Evolutionary conservation across 2,888 invertebrate genomes (phyloP), one percentile per base, ranked within the genome.

Genomic region (Lordiphosa andalusiaca): DNA sequence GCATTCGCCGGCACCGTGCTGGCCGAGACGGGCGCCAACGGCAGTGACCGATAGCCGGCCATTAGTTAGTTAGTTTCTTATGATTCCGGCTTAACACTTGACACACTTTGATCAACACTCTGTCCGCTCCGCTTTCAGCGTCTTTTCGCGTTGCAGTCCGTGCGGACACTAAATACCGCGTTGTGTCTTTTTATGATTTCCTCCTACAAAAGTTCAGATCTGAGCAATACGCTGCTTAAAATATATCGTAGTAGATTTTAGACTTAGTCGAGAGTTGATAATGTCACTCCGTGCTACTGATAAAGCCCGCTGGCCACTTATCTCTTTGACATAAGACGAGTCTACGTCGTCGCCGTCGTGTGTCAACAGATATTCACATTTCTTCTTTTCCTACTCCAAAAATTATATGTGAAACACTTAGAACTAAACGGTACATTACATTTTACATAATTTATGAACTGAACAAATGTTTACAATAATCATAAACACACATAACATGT

Each of bases 41-140:
- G 87, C 61, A 84, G 53, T 39, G 87, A 65, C 13, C 88, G 85
- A 76, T 87, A 87, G 50, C 88, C 85, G 62, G 87, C 88, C 87
- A 87, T 87, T 36, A 12, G 30, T 30, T 30, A 1, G 1, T 16
- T 30, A 10, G 30, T 30, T 30, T 16, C 16, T 16, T 30, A 10
- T 30, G 30, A 30, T 30, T 21, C 36, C 40, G 13, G 47, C 33
- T 23, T 52, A 44, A 48, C 44, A 67, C 57, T 55, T 19, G 21
- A 36, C 49, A 25, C 55, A 46, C 54, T 48, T 38, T 39, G 39
- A 35, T 41, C 42, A 30, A 9, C 42, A 30, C 30, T 30, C 9
- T 16, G 16, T 16, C 16, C 16, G 16, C 38, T 19, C 46, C 53
- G 42, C 21, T 39, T 39, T 38, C 10, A 33, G 57, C 68, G 84